Evolutionary conservation across 2,888 invertebrate genomes (phyloP), one percentile per base, ranked within the genome.

Genomic region (Stenodera caucasica): DNA sequence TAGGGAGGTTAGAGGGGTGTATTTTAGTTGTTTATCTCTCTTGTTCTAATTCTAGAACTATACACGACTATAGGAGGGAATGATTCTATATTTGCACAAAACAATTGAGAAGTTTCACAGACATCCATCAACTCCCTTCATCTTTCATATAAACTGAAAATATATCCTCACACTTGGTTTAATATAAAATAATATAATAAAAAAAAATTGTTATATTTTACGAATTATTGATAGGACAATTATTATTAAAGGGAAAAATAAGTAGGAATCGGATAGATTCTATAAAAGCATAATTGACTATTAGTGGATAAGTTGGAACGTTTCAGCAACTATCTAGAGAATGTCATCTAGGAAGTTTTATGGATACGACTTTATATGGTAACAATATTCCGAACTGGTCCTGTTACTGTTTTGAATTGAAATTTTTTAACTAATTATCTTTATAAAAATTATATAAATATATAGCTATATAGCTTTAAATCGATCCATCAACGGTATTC

Each of bases 211-310:
- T 26, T 26, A 35, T 15, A 6, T 37, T 37, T 37, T 8, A 7
- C 4, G 12, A 3, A 45, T 45, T 45, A 8, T 45, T 21, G 45
- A 45, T 21, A 3, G 11, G 45, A 15, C 4, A 8, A 29, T 56
- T 62, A 66, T 66, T 67, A 68, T 68, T 64, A 57, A 54, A 58
- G n/a, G n/a, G n/a, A n/a, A n/a, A n/a, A n/a, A n/a, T n/a, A n/a
- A n/a, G n/a, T n/a, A 66, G 62, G 29, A 64, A 57, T 63, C 63
- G 59, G 60, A 59, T 51, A 61, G 63, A 62, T 62, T 54, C 56
- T 58, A 67, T 65, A 61, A 61, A 50, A 64, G 61, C 58, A 59
- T 68, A 68, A 68, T 68, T 68, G 68, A 68, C 67, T 65, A 68
- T 68, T 68, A 68, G 68, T 57, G 64, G 57, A 66, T 64, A 61